phyloP scores from a whole-genome alignment of 1,140 invertebrate species.

The Aphidius ervi region DNA sequence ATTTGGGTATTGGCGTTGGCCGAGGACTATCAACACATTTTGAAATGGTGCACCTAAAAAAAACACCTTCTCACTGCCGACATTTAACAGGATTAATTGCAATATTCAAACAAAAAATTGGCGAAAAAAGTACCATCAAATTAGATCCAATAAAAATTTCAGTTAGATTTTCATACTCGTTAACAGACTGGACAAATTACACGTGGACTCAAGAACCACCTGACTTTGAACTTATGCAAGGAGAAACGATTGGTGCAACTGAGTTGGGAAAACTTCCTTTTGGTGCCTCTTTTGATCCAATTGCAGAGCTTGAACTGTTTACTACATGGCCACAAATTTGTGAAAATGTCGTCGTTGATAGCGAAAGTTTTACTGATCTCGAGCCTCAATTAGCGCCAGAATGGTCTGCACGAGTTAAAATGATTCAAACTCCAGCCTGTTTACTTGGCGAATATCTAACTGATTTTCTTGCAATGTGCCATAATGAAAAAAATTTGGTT shows the following conservation, averaged over 20 bases:
- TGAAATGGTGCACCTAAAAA: slow-evolving; percentile 84
- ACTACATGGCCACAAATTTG: slow-evolving; percentile 84
- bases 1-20: slow-evolving; percentile 72
- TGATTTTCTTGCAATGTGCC: slow-evolving; percentile 56
- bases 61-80: slow-evolving; percentile 74
- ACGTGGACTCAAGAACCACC: slow-evolving; percentile 67
- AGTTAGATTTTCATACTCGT: slow-evolving; percentile 76
- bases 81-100: slow-evolving; percentile 76
- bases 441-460: slow-evolving; percentile 63
- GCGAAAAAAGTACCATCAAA: slow-evolving; percentile 53
- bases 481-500: slow-evolving; percentile 49
- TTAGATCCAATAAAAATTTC: slow-evolving; percentile 69
- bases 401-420: slow-evolving; percentile 67
- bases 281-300: slow-evolving; percentile 78
- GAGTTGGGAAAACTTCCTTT: slow-evolving; percentile 71
- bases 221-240: slow-evolving; percentile 67
- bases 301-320: slow-evolving; percentile 69
- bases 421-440: slow-evolving; percentile 59
- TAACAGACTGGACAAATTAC: slow-evolving; percentile 67
- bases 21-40: slow-evolving; percentile 73
- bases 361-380: slow-evolving; percentile 81
- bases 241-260: slow-evolving; percentile 55
- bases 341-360: slow-evolving; percentile 85
- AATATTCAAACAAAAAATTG: slow-evolving; percentile 77
- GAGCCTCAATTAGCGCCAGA: slow-evolving; percentile 79